phyloP scores from a whole-genome alignment of 37 sponge, comb jelly and placozoan genomes.

The Amphimedon queenslandica region DNA sequence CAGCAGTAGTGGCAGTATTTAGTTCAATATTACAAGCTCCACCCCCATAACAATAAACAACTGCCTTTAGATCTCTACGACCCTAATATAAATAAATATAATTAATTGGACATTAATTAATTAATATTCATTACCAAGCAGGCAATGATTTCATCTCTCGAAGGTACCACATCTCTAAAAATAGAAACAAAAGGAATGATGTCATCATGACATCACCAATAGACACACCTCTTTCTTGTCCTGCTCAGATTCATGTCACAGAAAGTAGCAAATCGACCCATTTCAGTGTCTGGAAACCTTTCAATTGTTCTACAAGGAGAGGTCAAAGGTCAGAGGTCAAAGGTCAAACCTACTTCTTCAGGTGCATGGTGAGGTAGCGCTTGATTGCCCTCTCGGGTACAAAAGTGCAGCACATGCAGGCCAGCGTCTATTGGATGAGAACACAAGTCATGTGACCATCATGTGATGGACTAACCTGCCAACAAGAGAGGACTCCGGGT shows the following conservation, averaged over 20 bases:
- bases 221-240: conserved; percentile 53
- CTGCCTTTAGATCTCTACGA: conserved; percentile 54
- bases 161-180: conserved; percentile 60
- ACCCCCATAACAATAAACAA: conserved; percentile 76
- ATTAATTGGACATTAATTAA: background rate
- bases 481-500: conserved; percentile 52
- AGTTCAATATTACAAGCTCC: conserved; percentile 75
- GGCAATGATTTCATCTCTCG: conserved; percentile 75
- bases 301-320: conserved; percentile 43
- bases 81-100: conserved; percentile 45
- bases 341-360: conserved; percentile 46
- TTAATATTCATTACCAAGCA: conserved; percentile 57
- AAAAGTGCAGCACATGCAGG: conserved; percentile 82
- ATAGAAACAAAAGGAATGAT: conserved; percentile 1
- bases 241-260: conserved; percentile 54
- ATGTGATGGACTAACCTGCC: conserved; percentile 49
- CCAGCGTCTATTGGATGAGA: conserved; percentile 55
- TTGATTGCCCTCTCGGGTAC: conserved; percentile 82
- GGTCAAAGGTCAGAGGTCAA: background rate
- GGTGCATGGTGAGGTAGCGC: conserved; percentile 78
- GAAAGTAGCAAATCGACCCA: conserved; percentile 79
- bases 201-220: background rate
- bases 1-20: conserved; percentile 79
- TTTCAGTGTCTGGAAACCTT: conserved; percentile 72
- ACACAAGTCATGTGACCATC: background rate